Evolutionary conservation across 2,113 vertebrate species (phyloP).

Genomic region (Myotis davidii): DNA sequence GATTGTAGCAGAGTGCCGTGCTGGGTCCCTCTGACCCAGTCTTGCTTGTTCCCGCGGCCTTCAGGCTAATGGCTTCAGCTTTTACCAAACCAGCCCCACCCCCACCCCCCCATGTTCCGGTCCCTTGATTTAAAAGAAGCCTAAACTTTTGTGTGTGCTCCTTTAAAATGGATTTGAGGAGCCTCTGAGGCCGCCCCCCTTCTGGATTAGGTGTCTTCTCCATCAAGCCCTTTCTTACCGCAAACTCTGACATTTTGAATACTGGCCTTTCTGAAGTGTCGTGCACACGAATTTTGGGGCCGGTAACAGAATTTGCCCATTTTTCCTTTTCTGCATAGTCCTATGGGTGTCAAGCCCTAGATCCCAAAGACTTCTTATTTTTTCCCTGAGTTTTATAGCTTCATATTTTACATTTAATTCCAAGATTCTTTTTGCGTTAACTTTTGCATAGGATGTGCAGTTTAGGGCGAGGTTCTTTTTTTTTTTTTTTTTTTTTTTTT

Average conservation of each 20-base stretch:
- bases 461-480: not conserved
- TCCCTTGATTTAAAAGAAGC: not conserved
- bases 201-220: not conserved
- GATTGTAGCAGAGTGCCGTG: not conserved
- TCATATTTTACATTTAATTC: constrained; percentile 26
- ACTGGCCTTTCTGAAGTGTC: not conserved
- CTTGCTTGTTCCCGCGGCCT: not conserved
- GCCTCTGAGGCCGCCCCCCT: not conserved
- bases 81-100: not conserved
- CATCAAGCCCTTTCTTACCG: not conserved
- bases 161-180: not conserved
- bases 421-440: constrained; percentile 31
- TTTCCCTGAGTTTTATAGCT: not conserved
- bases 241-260: not conserved
- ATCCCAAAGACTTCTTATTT: not conserved
- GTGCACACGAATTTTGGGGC: not conserved
- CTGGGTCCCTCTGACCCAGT: not conserved
- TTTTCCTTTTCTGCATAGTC: not conserved
- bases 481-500: not conserved
- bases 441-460: not conserved
- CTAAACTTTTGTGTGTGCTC: not conserved
- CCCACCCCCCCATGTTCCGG: not conserved
- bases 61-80: not conserved
- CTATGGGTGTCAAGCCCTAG: not conserved
- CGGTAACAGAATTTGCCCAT: not conserved